A percentile compares a stretch with the other conserved stretches of the same genome.
Conservation (phyloP, 1,140 invertebrate species). For the Tetragonula clypearis region DNA sequence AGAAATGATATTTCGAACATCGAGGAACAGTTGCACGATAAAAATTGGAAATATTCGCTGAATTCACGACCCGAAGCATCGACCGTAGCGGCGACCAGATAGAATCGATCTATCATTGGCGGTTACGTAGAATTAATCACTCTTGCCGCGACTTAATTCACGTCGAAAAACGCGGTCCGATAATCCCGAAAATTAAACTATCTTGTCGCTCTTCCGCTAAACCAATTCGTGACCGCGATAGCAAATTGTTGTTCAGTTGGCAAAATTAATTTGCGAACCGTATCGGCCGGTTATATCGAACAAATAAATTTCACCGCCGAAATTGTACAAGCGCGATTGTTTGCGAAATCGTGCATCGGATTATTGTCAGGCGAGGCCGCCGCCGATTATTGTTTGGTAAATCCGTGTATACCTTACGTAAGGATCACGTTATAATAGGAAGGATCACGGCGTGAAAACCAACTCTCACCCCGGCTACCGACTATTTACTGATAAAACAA, state of each 20-base stretch:
- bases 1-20: background rate
- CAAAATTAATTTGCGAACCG: conserved; percentile 43
- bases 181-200: conserved; percentile 35
- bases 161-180: conserved; percentile 14
- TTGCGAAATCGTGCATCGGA: background rate
- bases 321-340: conserved; percentile 2
- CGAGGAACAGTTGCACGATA: background rate
- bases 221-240: conserved; percentile 42
- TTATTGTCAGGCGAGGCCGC: conserved; percentile 2
- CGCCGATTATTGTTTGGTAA: background rate
- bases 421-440: background rate
- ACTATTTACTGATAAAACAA: no score
- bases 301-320: conserved; percentile 34
- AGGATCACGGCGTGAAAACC: background rate
- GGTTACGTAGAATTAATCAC: conserved; percentile 34
- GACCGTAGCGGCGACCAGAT: no score
- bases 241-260: conserved; percentile 32
- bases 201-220: conserved; percentile 41
- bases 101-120: conserved; percentile 28
- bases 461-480: background rate
- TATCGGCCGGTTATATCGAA: background rate
- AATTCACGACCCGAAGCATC: background rate
- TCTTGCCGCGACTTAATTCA: conserved; percentile 33
- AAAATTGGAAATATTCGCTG: background rate
- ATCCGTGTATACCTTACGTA: background rate